These are phyloP conservation scores for Ferdinandea cuprea DNA, from an alignment of 2,888 invertebrate genomes.

Conservation along the genomic window DNA sequence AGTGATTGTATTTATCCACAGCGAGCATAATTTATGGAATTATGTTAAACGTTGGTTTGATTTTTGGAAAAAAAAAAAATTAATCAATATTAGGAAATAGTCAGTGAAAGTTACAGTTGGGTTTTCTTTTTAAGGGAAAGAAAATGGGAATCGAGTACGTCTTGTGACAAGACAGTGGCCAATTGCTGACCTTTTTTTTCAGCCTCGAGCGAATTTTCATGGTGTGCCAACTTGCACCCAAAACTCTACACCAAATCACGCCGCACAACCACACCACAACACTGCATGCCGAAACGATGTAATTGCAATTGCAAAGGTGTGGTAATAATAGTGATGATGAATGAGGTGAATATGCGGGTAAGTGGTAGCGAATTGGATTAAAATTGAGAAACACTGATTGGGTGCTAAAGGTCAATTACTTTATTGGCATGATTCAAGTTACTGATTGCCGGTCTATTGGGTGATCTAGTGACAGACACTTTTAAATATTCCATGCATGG, in stretches of 20 bases:
- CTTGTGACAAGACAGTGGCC: conserved; percentile 55
- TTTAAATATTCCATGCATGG: neutral
- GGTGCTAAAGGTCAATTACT: conserved; percentile 62
- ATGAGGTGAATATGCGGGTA: conserved; percentile 48
- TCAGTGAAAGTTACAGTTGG: conserved; percentile 17
- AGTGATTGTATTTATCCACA: conserved; percentile 20
- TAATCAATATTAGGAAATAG: conserved; percentile 9
- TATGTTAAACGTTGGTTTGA: neutral
- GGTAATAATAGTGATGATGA: conserved; percentile 62
- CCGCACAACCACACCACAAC: too few species aligned
- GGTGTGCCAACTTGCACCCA: conserved; percentile 58
- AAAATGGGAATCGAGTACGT: too few species aligned
- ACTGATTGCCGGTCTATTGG: neutral
- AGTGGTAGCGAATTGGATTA: conserved; percentile 66
- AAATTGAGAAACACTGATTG: conserved; percentile 57
- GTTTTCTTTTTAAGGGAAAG: neutral
- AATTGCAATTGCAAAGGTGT: conserved; percentile 53
- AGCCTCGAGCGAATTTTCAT: conserved; percentile 60
- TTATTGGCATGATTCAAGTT: conserved; percentile 31
- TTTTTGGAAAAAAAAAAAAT: neutral
- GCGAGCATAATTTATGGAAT: conserved; percentile 31
- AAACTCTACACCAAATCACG: too few species aligned
- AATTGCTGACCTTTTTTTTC: conserved; percentile 63
- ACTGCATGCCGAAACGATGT: conserved; percentile 3
- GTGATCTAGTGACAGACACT: neutral